Base-by-base conservation (phyloP, 2,797 vertebrate genomes). In the Enoplosus armatus region DNA sequence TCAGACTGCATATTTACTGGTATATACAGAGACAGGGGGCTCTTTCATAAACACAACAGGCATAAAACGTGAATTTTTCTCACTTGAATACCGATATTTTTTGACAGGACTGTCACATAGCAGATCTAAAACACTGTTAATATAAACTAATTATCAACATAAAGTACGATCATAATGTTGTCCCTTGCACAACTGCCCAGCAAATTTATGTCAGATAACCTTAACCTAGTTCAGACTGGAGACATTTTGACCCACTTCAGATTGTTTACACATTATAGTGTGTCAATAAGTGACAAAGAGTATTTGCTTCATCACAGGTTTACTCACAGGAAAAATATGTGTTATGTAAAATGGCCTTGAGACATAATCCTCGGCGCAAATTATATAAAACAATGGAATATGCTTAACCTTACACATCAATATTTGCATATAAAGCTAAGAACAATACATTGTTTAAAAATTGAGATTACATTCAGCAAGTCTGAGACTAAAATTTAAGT, bases 231-330 rank as follows among this genome's bases (percentile, higher is more conserved):
- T 29, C 0, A 58, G 27, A 39, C n/a, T 26, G 10, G 31, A 50
- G 7, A 58, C 15, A 7, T 6, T 6, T 8, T 15, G 31, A 2
- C 37, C 39, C n/a, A 35, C 15, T 66, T 41, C 2, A 26, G 18
- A 51, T 58, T n/a, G n/a, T 27, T 53, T 50, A 6, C 39, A 68
- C 50, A 73, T 59, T 61, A 15, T 9, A 62, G 26, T 50, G 22
- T 37, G 55, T 68, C n/a, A 61, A 56, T 20, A 47, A 6, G 10
- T 16, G 56, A 62, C 39, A 29, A 39, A 33, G 12, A n/a, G 15
- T n/a, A 45, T 1, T 12, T 55, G 43, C 3, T 18, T 29, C 26
- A 50, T 31, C 12, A 50, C 67, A 45, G 20, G 41, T 51, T 60
- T 72, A 18, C 8, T 37, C 4, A 8, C 26, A 22, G 8, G 3